Conservation (phyloP, 2,888 invertebrate genomes). For the Gari tellinella region DNA sequence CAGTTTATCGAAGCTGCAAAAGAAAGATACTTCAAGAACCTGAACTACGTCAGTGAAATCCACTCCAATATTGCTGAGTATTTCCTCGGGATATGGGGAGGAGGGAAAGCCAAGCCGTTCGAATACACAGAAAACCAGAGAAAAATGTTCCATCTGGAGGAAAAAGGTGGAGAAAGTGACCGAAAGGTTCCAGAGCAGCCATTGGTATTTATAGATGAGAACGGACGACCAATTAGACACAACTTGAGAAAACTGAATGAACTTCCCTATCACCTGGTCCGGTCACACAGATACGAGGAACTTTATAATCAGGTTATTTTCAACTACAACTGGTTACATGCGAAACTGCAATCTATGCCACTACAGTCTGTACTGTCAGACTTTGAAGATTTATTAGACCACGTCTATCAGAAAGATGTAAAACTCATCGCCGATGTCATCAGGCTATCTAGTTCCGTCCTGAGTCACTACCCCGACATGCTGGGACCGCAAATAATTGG, state of each 20-base stretch:
- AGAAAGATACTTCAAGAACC: constrained; percentile 98
- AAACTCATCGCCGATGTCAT: constrained; percentile 83
- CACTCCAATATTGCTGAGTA: constrained; percentile 99
- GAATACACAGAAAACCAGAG: constrained; percentile 98
- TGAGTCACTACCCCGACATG: constrained; percentile 97
- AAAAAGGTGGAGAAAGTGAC: constrained; percentile 87
- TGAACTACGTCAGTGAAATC: constrained; percentile 98
- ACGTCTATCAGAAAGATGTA: constrained; percentile 82
- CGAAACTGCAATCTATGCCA: constrained; percentile 97
- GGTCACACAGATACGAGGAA: constrained; percentile 91
- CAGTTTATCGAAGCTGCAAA: constrained; percentile 94
- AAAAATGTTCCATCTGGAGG: constrained; percentile 88
- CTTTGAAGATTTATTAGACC: constrained; percentile 93
- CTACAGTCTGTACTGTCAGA: constrained; percentile 97
- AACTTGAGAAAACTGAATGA: constrained; percentile 97
- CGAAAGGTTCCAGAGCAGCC: constrained; percentile 98
- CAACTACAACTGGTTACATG: constrained; percentile 98
- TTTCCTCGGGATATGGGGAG: constrained; percentile 97
- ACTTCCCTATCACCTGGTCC: constrained; percentile 96
- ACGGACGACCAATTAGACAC: constrained; percentile 94
- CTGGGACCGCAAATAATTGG: constrained; percentile 97
- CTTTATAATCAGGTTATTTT: constrained; percentile 92
- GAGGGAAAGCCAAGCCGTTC: constrained; percentile 96
- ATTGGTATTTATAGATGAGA: constrained; percentile 94
- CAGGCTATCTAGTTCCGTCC: constrained; percentile 96